phyloP scores from a whole-genome alignment of 2,113 vertebrate species.

The Perca flavescens region DNA sequence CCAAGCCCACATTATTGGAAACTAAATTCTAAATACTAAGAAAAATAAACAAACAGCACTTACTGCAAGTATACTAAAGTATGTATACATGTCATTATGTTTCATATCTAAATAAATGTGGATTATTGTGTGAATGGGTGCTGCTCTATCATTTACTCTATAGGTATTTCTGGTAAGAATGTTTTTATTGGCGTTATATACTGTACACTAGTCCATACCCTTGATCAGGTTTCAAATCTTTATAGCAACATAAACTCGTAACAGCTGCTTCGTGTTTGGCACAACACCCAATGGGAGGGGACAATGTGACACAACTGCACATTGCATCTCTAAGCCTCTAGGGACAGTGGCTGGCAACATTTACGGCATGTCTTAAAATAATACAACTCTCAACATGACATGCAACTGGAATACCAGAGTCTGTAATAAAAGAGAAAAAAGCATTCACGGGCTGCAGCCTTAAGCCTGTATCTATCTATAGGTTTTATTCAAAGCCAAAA shows the following conservation, averaged over 20 bases:
- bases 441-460: neutral
- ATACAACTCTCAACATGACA: constrained; percentile 37
- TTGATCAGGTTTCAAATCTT: constrained; percentile 51
- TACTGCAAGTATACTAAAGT: neutral
- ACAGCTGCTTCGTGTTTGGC: constrained; percentile 48
- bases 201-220: constrained; percentile 20
- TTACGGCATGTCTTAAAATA: constrained; percentile 63
- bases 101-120: neutral
- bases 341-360: constrained; percentile 30
- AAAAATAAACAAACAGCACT: neutral
- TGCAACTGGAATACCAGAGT: constrained; percentile 30
- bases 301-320: constrained; percentile 43
- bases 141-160: neutral
- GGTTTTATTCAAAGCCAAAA: neutral
- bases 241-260: constrained; percentile 22
- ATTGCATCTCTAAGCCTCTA: constrained; percentile 43
- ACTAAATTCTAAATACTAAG: neutral
- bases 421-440: constrained; percentile 23
- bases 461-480: neutral
- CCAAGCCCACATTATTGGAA: neutral
- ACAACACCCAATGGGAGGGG: constrained; percentile 8
- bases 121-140: neutral
- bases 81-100: neutral
- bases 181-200: constrained; percentile 4
- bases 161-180: constrained; percentile 1